Evolutionary conservation across 1,140 invertebrate genomes (phyloP).

Genomic region (Asobara japonica): DNA sequence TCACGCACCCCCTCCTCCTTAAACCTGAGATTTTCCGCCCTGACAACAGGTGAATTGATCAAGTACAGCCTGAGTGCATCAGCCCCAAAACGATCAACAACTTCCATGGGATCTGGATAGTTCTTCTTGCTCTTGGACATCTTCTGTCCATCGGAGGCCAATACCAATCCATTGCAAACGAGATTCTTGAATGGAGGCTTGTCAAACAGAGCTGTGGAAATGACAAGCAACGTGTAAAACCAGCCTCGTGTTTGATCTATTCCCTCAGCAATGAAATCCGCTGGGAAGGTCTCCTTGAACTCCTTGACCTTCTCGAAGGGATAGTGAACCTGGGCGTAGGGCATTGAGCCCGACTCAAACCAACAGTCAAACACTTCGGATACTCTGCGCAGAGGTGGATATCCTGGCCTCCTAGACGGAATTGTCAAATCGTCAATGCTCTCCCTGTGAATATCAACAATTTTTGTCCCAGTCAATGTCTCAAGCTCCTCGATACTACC

Average conservation of each 20-base stretch:
- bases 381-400: constrained; percentile 85
- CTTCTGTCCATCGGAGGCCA: constrained; percentile 97
- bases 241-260: constrained; percentile 99
- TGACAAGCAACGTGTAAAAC: constrained; percentile 98
- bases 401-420: constrained; percentile 85
- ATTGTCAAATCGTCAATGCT: constrained; percentile 94
- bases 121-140: constrained; percentile 99
- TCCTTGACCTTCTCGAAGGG: constrained; percentile 93
- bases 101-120: constrained; percentile 94
- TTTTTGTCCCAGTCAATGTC: constrained; percentile 80
- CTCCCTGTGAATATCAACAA: constrained; percentile 96
- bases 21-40: constrained; percentile 95
- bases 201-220: constrained; percentile 96
- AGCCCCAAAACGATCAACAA: constrained; percentile 95
- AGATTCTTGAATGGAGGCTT: constrained; percentile 98
- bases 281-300: constrained; percentile 96
- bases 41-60: constrained; percentile 97
- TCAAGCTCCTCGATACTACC: constrained; percentile 94
- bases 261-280: constrained; percentile 99
- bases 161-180: constrained; percentile 93
- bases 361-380: constrained; percentile 99
- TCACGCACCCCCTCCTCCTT: constrained; percentile 97
- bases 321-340: constrained; percentile 97
- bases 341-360: constrained; percentile 99
- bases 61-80: constrained; percentile 96